These are phyloP conservation scores for Platycheirus rosarum DNA, from an alignment of 2,888 invertebrate species.

Conservation along the genomic window DNA sequence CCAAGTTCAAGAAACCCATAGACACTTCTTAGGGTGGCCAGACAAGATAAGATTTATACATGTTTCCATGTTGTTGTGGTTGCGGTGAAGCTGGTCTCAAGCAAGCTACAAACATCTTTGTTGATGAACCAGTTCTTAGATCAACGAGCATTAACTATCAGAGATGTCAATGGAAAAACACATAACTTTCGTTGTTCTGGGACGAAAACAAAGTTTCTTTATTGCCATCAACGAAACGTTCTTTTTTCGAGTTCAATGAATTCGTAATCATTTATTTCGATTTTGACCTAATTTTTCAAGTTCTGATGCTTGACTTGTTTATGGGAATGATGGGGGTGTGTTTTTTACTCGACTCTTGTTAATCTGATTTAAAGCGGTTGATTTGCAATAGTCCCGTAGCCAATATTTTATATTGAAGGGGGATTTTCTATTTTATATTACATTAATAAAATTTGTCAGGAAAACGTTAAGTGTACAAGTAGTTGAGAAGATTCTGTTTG, in stretches of 20 bases:
- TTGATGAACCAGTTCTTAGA: constrained; percentile 15
- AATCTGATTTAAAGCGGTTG: neutral
- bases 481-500: too few relatives aligned
- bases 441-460: too few relatives aligned
- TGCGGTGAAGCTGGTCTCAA: constrained; percentile 5
- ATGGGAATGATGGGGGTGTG: constrained; percentile 4
- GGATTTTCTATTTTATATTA: too few relatives aligned
- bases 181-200: constrained; percentile 3
- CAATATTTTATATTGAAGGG: neutral
- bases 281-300: constrained; percentile 57
- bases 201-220: constrained; percentile 13
- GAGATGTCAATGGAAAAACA: constrained; percentile 7
- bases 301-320: constrained; percentile 12
- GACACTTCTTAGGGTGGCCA: neutral
- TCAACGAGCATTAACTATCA: neutral
- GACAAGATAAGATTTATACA: constrained; percentile 5
- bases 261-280: constrained; percentile 38
- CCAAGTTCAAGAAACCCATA: constrained; percentile 27
- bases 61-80: constrained; percentile 3
- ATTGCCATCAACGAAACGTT: neutral
- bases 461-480: too few relatives aligned
- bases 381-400: neutral
- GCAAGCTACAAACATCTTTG: neutral
- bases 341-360: neutral
- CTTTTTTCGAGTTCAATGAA: constrained; percentile 36